phyloP scores from a whole-genome alignment of 2,113 vertebrate species.

The Chaenogobius annularis region DNA sequence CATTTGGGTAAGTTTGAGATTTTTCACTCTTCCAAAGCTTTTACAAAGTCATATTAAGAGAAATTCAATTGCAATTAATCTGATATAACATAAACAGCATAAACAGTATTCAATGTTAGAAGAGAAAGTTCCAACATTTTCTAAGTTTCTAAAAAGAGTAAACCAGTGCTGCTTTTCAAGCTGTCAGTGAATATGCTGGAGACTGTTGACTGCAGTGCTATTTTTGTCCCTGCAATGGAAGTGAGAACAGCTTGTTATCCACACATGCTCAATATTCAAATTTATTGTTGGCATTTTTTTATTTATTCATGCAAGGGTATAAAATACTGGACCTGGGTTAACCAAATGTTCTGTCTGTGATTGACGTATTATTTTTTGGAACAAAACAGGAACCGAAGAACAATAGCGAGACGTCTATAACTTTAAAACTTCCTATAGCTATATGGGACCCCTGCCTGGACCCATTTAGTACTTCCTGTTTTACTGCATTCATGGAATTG shows the following conservation, averaged over 20 bases:
- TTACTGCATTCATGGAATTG: neutral
- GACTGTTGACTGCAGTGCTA: slow-evolving; percentile 25
- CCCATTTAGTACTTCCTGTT: neutral
- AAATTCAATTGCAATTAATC: neutral
- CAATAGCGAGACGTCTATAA: slow-evolving; percentile 28
- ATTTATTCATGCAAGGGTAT: neutral
- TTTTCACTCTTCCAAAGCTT: neutral
- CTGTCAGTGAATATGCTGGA: slow-evolving; percentile 11
- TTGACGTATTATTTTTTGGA: neutral
- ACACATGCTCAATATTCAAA: slow-evolving; percentile 23
- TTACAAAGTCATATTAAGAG: neutral
- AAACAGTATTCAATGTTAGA: neutral
- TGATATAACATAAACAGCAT: neutral
- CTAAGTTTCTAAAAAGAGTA: neutral
- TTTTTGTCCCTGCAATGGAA: slow-evolving; percentile 48
- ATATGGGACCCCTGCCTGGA: neutral
- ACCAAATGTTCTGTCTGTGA: neutral
- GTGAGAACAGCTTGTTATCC: slow-evolving; percentile 39
- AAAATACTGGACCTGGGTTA: neutral
- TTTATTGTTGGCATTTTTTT: neutral
- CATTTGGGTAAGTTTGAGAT: slow-evolving; percentile 72
- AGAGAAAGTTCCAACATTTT: neutral
- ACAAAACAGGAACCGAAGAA: slow-evolving; percentile 47
- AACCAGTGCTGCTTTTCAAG: slow-evolving; percentile 8
- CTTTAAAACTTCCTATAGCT: neutral